Evolutionary conservation across 2,797 vertebrate genomes (phyloP), one percentile per base, ranked within the genome.

Genomic region (Varecia variegata): DNA sequence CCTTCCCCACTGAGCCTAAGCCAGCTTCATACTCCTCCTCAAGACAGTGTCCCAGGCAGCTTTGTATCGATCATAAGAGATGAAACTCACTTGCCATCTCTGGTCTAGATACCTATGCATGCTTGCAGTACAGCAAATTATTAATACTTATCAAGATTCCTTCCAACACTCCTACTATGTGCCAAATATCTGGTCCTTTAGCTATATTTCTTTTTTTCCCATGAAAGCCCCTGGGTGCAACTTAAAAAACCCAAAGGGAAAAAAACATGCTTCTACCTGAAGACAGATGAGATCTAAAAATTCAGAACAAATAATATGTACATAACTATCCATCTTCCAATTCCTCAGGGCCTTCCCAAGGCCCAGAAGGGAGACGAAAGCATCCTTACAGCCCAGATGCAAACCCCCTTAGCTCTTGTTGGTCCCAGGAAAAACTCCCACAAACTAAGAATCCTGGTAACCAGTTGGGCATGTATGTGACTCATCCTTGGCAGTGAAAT

Each of bases 381-480:
- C 10, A 80, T 27, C 35, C 45, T 74, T 3, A 35, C 6, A 45
- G 54, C 17, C 43, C 70, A 89, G 47, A 67, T 32, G 10, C n/a
- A 93, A 90, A 13, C 4, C 2, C 12, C n/a, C 52, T 73, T 21
- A 58, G 45, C 32, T 79, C 86, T 71, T 38, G 2, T 1, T 54
- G 9, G 32, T 52, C 32, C 45, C 35, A 8, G 30, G 67, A 52
- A 91, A 71, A 67, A 67, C 32, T 43, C 70, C 62, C 45, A 70
- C 10, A 71, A 79, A 85, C 40, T 25, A 68, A 96, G 47, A 89
- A 67, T 62, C 92, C 56, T 86, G 35, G 54, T 71, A 38, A 90
- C 70, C 3, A 15, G 30, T 2, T 25, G 38, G 71, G 18, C 40
- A 45, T 40, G 27, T 54, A 35, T 45, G 25, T 30, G 80, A 62